Base-by-base conservation (phyloP, 1,140 invertebrate genomes). In the Vanessa atalanta region DNA sequence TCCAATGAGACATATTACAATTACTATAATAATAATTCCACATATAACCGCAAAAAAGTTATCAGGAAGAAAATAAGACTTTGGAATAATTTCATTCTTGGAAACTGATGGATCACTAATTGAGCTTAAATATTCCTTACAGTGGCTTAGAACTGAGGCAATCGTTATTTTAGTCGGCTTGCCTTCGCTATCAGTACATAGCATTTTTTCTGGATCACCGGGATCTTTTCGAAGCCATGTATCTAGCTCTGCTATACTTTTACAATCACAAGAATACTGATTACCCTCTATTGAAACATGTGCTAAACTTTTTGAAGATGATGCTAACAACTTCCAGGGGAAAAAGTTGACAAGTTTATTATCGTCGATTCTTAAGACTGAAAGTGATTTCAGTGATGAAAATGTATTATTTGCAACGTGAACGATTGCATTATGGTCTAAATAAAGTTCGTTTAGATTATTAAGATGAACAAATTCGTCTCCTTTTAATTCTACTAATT, bases 341-440 rank as follows among this genome's bases (percentile, higher is more conserved):
- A 95, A 95, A 89, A 97, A 97, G 71, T 95, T 95, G 4, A 94
- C 94, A 37, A 98, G 94, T 79, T 95, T 94, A 91, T 98, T 98
- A 83, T 96, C 95, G 83, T 97, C 96, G 48, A 98, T 93, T 79
- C 95, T 94, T 3, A 98, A 92, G 20, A 97, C 95, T 76, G 97
- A 96, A 43, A 98, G 93, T 20, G 95, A 94, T 82, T 95, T 95
- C 81, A 98, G 93, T 31, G 95, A 94, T 15, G 94, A 90, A 88
- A 98, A 97, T 11, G 96, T 97, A 75, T 95, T 94, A 89, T 97
- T 96, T 68, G 95, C 95, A 15, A 98, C 95, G 84, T 94, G 94
- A 15, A 93, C 87, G 65, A 98, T 95, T 43, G 94, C 90, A 90
- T 98, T 98, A 83, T 96, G 95, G 83, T 97, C 96, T 47, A 98